Evolutionary conservation across 1,140 invertebrate genomes (phyloP), one percentile per base, ranked within the genome.

Genomic region (Hetaerina americana): DNA sequence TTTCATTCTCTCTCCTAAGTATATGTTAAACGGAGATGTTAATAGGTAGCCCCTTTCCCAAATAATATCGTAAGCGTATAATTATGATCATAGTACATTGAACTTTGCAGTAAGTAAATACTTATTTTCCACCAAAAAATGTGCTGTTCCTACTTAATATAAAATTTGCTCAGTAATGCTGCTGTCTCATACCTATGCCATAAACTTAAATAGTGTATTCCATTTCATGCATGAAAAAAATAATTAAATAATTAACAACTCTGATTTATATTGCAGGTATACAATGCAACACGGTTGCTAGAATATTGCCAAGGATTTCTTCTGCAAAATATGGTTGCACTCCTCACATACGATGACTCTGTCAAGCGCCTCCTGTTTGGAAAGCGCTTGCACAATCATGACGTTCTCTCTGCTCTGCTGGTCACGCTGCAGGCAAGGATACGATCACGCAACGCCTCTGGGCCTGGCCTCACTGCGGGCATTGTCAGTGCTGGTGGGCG

Each of bases 251-350:
- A 5, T 68, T 6, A 15, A 25, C 25, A 68, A 67, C 22, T 57
- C 5, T 73, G 68, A 73, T 31, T 73, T 74, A 78, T 57, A 74
- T 78, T 80, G 27, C 75, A 93, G 91, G 91, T 94, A 6, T 96
- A 95, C 77, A 93, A 92, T 77, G 93, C 93, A 22, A 85, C 87
- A 15, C 90, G 94, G 78, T 81, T 96, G 26, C 81, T 95, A 74
- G 91, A 95, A 80, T 95, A 93, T 81, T 95, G 93, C 77, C 93
- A 95, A 84, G 92, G 92, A 31, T 94, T 95, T 80, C 81, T 96
- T 18, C 83, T 96, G 66, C 93, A 96, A 82, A 95, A 95, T 78
- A 93, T 96, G 92, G 92, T 95, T 0, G 91, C 92, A n/a, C 82
- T 95, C 0, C 83, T 95, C 27, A 95, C 93, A 0, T 94, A 94